Evolutionary conservation across 1,140 invertebrate species (phyloP).

Genomic region (Drosophila baimaii): DNA sequence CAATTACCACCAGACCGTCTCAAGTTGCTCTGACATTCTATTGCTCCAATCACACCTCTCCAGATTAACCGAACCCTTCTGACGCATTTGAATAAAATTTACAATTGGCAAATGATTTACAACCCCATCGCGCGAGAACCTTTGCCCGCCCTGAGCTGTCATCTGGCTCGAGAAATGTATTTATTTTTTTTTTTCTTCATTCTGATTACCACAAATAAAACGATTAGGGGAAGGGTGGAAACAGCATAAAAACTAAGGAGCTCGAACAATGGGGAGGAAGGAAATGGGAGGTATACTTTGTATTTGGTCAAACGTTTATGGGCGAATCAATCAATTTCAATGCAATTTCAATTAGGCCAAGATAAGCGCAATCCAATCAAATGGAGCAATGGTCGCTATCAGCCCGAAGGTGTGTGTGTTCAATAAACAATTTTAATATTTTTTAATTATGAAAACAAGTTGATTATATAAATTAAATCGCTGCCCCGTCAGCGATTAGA

Average conservation of each 20-base stretch:
- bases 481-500: constrained; percentile 68
- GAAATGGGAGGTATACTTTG: constrained; percentile 13
- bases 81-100: constrained; percentile 42
- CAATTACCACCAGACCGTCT: constrained; percentile 28
- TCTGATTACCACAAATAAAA: constrained; percentile 62
- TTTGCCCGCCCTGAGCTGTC: constrained; percentile 26
- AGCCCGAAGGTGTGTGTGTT: constrained; percentile 43
- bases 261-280: constrained; percentile 21
- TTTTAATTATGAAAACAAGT: constrained; percentile 83
- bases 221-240: constrained; percentile 58
- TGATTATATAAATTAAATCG: constrained; percentile 84
- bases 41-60: constrained; percentile 39
- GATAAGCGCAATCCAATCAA: constrained; percentile 77
- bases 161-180: constrained; percentile 8
- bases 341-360: constrained; percentile 80
- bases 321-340: constrained; percentile 81
- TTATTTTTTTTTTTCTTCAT: neutral
- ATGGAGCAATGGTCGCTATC: constrained; percentile 46
- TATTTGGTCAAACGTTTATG: constrained; percentile 66
- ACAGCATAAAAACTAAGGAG: neutral
- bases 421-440: constrained; percentile 83
- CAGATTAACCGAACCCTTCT: constrained; percentile 36
- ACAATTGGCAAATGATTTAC: constrained; percentile 41
- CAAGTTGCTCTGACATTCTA: constrained; percentile 22
- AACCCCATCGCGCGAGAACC: constrained; percentile 4